These are phyloP conservation scores for Oreohelix idahoensis DNA, from an alignment of 1,140 invertebrate genomes.

Conservation along the genomic window DNA sequence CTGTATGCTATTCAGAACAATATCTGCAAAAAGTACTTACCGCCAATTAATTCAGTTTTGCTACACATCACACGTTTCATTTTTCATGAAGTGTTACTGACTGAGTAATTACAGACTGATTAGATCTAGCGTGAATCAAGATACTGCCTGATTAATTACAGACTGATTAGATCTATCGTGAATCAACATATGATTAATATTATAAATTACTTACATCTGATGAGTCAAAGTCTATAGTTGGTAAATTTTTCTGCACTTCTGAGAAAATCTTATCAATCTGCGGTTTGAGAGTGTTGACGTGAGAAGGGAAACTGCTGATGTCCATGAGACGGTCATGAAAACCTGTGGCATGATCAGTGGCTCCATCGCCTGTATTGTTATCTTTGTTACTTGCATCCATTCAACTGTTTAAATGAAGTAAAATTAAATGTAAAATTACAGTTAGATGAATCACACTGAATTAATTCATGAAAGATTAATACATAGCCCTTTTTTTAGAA, in stretches of 20 bases:
- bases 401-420: not conserved
- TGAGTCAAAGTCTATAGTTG: constrained; percentile 64
- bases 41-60: too few species aligned
- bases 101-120: too few species aligned
- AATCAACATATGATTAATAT: not conserved
- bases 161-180: not conserved
- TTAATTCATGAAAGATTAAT: too few species aligned
- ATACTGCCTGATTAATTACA: too few species aligned
- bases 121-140: too few species aligned
- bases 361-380: constrained; percentile 34
- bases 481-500: too few species aligned
- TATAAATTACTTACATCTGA: constrained; percentile 61
- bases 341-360: not conserved
- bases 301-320: constrained; percentile 19
- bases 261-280: constrained; percentile 67
- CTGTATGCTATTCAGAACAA: too few species aligned
- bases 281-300: constrained; percentile 54
- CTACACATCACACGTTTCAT: too few species aligned
- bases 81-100: too few species aligned
- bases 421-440: not conserved
- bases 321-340: not conserved
- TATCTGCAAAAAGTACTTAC: too few species aligned
- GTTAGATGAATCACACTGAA: too few species aligned
- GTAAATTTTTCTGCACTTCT: constrained; percentile 65
- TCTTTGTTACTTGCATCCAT: constrained; percentile 38